Evolutionary conservation across 2,113 vertebrate genomes (phyloP).

Genomic region (Mormoops blainvillei): DNA sequence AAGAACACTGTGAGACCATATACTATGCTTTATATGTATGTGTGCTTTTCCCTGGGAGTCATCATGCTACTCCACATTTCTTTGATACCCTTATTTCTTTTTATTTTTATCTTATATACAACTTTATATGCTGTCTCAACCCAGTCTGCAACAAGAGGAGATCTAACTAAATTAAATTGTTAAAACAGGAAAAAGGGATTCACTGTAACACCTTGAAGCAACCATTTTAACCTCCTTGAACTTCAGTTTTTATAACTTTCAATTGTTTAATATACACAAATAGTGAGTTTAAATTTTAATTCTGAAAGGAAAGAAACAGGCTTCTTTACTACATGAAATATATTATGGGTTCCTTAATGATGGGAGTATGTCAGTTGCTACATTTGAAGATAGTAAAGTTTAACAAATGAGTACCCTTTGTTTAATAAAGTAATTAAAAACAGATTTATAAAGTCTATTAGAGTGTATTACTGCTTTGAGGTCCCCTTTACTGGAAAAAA

Average conservation of each 20-base stretch:
- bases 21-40: background rate
- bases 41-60: background rate
- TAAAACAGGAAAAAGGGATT: background rate
- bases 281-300: slow-evolving; percentile 8
- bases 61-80: background rate
- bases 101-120: background rate
- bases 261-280: background rate
- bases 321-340: background rate
- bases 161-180: slow-evolving; percentile 5
- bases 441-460: background rate
- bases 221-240: background rate
- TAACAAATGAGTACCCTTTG: background rate
- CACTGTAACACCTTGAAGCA: background rate
- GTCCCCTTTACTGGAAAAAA: slow-evolving; percentile 29
- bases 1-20: background rate
- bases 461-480: background rate
- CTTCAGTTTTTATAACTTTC: slow-evolving; percentile 12
- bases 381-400: background rate
- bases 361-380: background rate
- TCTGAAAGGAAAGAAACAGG: background rate
- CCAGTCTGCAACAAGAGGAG: background rate
- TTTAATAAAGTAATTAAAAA: slow-evolving; percentile 24
- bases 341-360: background rate
- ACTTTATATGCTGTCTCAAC: background rate
- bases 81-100: background rate